phyloP scores from a whole-genome alignment of 1,140 invertebrate genomes.

The Drosophila subobscura region DNA sequence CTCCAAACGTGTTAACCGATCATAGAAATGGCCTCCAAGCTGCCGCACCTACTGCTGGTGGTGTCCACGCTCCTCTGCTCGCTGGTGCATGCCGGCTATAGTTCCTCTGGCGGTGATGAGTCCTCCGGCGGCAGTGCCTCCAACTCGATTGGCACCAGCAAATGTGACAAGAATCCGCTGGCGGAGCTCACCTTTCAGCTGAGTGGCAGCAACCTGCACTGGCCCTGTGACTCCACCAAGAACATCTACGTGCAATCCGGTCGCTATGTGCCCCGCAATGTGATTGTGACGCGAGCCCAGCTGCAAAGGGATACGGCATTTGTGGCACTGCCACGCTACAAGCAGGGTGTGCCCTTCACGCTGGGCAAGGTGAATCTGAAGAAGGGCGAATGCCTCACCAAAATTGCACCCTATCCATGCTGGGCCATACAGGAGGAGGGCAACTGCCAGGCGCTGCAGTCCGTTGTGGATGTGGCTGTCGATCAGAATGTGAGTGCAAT shows the following conservation, averaged over 20 bases:
- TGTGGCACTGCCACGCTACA: slow-evolving; percentile 86
- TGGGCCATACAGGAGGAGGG: slow-evolving; percentile 87
- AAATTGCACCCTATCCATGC: slow-evolving; percentile 86
- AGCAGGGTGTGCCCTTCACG: slow-evolving; percentile 86
- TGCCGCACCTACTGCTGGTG: slow-evolving; percentile 14
- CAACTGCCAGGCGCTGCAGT: slow-evolving; percentile 86
- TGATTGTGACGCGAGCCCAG: slow-evolving; percentile 86
- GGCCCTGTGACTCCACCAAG: slow-evolving; percentile 86
- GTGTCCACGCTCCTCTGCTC: slow-evolving; percentile 1
- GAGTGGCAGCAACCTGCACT: slow-evolving; percentile 85
- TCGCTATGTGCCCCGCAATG: slow-evolving; percentile 85
- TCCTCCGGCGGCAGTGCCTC: slow-evolving; percentile 18
- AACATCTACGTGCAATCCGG: slow-evolving; percentile 86
- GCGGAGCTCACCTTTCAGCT: slow-evolving; percentile 80
- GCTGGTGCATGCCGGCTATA: slow-evolving; percentile 30
- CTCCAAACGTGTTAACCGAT: neutral
- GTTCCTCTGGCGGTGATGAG: slow-evolving; percentile 30
- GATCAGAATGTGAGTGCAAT: slow-evolving; percentile 84
- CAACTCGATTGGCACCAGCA: slow-evolving; percentile 49
- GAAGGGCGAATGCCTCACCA: slow-evolving; percentile 83
- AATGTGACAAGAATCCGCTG: slow-evolving; percentile 73
- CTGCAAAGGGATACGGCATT: slow-evolving; percentile 86
- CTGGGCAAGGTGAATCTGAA: slow-evolving; percentile 85
- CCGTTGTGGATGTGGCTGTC: slow-evolving; percentile 86
- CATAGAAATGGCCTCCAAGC: slow-evolving; percentile 30